Evolutionary conservation across 2,797 vertebrate genomes (phyloP).

Genomic region (Coilia nasus): DNA sequence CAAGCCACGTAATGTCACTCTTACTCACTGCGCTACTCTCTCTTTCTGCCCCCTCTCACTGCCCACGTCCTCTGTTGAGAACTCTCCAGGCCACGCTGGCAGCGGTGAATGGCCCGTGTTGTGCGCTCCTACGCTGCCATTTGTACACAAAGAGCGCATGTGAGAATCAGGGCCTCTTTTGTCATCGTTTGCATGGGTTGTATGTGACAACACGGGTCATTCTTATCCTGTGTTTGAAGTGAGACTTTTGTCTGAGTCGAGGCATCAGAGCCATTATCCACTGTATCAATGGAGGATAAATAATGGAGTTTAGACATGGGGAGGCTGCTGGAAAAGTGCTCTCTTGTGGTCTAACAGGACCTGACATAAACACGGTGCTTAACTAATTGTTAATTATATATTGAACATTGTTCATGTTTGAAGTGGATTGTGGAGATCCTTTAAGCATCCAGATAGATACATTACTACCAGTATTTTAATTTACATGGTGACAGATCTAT

Average conservation of each 20-base stretch:
- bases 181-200: slow-evolving; percentile 51
- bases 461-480: neutral
- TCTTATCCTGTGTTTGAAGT: neutral
- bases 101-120: slow-evolving; percentile 66
- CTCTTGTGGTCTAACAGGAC: neutral
- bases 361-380: neutral
- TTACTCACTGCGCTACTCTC: slow-evolving; percentile 41
- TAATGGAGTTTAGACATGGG: neutral
- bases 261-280: neutral
- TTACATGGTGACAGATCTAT: too few species aligned
- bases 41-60: slow-evolving; percentile 28
- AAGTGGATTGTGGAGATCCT: neutral
- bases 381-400: neutral
- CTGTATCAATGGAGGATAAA: neutral
- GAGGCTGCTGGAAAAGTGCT: neutral
- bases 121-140: slow-evolving; percentile 62
- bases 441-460: neutral
- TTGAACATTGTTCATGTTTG: neutral
- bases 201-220: slow-evolving; percentile 33
- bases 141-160: slow-evolving; percentile 67
- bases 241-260: neutral
- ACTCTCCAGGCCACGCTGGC: slow-evolving; percentile 67
- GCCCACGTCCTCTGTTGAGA: slow-evolving; percentile 60
- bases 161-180: slow-evolving; percentile 66
- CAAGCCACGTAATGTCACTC: slow-evolving; percentile 32